Base-by-base conservation (phyloP, 1,140 invertebrate species). In the Sweltsa coloradensis region DNA sequence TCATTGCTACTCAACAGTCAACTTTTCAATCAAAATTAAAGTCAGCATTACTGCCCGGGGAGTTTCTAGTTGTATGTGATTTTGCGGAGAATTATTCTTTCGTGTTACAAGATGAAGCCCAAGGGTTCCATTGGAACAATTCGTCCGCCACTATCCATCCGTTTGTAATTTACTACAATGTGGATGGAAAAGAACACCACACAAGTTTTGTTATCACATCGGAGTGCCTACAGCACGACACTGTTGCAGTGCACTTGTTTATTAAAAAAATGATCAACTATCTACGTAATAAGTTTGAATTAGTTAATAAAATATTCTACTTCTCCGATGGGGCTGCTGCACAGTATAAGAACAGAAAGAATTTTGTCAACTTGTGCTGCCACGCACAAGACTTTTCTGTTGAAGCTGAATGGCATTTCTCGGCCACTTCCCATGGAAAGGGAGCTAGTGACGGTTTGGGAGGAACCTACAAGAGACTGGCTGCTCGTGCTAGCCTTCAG, bases 251-350 rank as follows among this genome's bases (percentile, higher is more conserved):
- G 21, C 45, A 58, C 43, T 22, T 18, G 3, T 56, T 57, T 46
- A n/a, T n/a, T n/a, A n/a, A n/a, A n/a, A n/a, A n/a, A n/a, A n/a
- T n/a, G n/a, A n/a, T n/a, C n/a, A n/a, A n/a, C n/a, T n/a, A n/a
- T n/a, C n/a, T n/a, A n/a, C n/a, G n/a, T n/a, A n/a, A n/a, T n/a
- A n/a, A n/a, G n/a, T n/a, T n/a, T n/a, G n/a, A n/a, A n/a, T n/a
- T n/a, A n/a, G n/a, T n/a, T n/a, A n/a, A n/a, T n/a, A n/a, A 53
- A 46, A 48, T 58, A 2, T 39, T 52, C 27, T 53, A 53, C 27
- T 56, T 58, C 49, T 53, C 51, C 29, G 59, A 64, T 53, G 62
- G 60, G 2, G 46, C 48, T 49, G n/a, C n/a, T n/a, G n/a, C n/a
- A n/a, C n/a, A n/a, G n/a, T n/a, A n/a, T n/a, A n/a, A n/a, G n/a